A percentile compares a stretch with the other conserved stretches of the same genome.
Evolutionary conservation across 1,140 invertebrate genomes (phyloP).

Genomic region (Stegodyphus mimosarum): DNA sequence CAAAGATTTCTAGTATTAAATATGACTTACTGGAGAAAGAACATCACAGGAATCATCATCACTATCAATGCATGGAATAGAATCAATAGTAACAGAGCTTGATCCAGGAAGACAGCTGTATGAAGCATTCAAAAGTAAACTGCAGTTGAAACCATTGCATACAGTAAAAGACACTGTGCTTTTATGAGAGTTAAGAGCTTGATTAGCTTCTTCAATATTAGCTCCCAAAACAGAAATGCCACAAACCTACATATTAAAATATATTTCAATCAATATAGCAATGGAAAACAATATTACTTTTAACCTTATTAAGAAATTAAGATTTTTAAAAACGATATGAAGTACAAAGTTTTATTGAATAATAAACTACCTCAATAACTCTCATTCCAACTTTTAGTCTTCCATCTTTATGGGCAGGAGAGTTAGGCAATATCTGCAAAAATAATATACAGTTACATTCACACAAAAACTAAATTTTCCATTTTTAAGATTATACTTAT

Average conservation of each 20-base stretch:
- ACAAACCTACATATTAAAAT: conserved; percentile 17
- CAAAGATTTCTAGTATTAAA: no score
- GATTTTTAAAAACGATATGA: background rate
- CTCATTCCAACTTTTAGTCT: conserved; percentile 49
- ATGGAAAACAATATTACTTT: background rate
- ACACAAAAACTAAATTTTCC: no score
- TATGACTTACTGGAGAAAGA: conserved; percentile 39
- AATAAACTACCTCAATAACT: conserved; percentile 39
- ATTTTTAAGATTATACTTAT: no score
- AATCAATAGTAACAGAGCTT: conserved; percentile 41
- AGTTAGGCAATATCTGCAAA: conserved; percentile 32
- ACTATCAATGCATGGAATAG: conserved; percentile 44
- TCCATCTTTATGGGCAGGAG: conserved; percentile 37
- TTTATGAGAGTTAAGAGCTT: conserved; percentile 75
- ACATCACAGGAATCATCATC: conserved; percentile 48
- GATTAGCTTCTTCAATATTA: conserved; percentile 93
- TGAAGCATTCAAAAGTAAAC: background rate
- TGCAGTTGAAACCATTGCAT: conserved; percentile 42
- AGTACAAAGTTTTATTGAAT: background rate
- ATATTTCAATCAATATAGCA: background rate
- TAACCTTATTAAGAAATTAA: background rate
- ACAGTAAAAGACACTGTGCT: conserved; percentile 1
- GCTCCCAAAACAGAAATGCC: conserved; percentile 81
- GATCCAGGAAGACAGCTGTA: conserved; percentile 26
- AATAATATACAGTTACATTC: background rate